A percentile compares a stretch with the other conserved stretches of the same genome.
Evolutionary conservation across 2,797 vertebrate genomes (phyloP).

Genomic region (Melopsittacus undulatus): DNA sequence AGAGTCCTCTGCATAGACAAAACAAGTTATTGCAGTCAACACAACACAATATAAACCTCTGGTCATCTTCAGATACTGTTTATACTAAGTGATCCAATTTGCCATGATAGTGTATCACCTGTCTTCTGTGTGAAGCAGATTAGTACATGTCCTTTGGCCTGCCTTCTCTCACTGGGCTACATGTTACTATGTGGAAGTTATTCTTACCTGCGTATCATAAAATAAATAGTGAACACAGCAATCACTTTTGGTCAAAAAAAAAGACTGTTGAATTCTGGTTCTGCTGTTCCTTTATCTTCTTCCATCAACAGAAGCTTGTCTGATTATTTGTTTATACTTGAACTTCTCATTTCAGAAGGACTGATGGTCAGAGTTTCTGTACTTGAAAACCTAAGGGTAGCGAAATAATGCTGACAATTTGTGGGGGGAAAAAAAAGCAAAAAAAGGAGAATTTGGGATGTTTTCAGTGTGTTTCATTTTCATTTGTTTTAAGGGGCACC

Average conservation of each 20-base stretch:
- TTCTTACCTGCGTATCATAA: neutral
- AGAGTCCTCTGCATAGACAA: neutral
- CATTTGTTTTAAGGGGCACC: neutral
- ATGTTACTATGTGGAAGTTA: neutral
- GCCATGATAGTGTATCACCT: neutral
- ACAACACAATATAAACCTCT: neutral
- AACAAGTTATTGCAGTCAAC: neutral
- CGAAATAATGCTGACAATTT: neutral
- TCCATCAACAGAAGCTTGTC: neutral
- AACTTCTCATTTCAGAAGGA: neutral
- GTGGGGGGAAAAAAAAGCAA: neutral
- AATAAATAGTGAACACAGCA: neutral
- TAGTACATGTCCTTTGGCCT: neutral
- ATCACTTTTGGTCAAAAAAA: neutral
- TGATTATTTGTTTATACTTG: neutral
- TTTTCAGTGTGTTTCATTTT: neutral
- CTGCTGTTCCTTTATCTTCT: neutral
- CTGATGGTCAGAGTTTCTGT: neutral
- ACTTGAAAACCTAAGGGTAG: neutral
- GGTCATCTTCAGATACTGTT: neutral
- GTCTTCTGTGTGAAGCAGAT: neutral
- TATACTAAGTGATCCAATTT: neutral
- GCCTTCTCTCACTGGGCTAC: neutral
- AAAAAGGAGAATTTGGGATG: neutral
- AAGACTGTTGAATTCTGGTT: neutral